Base-by-base conservation (phyloP, 2,888 invertebrate species). In the Lasius platythorax region DNA sequence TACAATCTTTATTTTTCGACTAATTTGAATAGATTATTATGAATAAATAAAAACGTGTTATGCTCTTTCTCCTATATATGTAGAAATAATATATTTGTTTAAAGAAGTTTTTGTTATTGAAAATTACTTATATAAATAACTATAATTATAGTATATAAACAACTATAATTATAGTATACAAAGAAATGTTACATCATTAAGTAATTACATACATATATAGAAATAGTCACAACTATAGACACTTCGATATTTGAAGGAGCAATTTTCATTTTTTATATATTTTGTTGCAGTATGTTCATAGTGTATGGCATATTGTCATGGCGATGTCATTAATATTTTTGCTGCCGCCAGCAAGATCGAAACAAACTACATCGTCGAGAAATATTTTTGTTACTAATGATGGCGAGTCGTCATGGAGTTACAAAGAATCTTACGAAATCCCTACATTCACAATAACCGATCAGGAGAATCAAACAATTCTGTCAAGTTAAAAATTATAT, bases 281-380 rank as follows among this genome's bases (percentile, higher is more conserved):
- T 75, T 63, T 72, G 37, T 93, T 91, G 87, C 95, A 96, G 94
- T 96, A 96, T 89, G 95, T 96, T 28, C 96, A 96, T 93, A 96
- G 96, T 91, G 95, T 95, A 30, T 96, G 96, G 96, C 96, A 96
- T 91, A 95, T 96, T 61, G 95, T 96, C 70, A 96, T 96, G 93
- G 96, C 96, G 3, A 89, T 96, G 63, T 96, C 96, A 12, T 94
- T 96, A 58, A 93, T 96, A 75, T 96, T 96, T 92, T 93, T 96
- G 30, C 94, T 96, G 50, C 96, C 96, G 87, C 82, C 92, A 53
- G 86, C 88, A 9, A 89, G 87, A 61, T 70, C 88, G 43, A 87
- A 89, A 43, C 75, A 83, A 74, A 56, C 68, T 3, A 88, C 84
- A 58, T 90, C 88, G 56, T 91, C 91, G 8, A 89, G 50, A 61